phyloP scores from a whole-genome alignment of 2,888 invertebrate genomes.

The Lathronympha strigana region DNA sequence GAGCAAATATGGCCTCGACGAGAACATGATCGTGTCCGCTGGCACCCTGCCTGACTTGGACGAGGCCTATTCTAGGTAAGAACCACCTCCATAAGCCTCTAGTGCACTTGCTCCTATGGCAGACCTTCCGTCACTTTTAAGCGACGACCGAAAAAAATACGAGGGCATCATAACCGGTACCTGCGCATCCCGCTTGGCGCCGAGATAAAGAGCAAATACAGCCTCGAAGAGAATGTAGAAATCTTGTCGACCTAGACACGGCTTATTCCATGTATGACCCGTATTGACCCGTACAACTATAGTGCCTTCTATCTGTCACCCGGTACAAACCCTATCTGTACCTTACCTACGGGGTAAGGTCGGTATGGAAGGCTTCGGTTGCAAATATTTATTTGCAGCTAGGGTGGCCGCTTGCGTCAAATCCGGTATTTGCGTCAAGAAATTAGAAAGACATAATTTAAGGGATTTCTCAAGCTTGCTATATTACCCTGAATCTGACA shows the following conservation, averaged over 20 bases:
- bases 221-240: slow-evolving; percentile 90
- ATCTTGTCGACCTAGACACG: slow-evolving; percentile 92
- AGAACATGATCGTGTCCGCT: slow-evolving; percentile 92
- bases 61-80: slow-evolving; percentile 90
- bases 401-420: slow-evolving; percentile 1
- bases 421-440: slow-evolving; percentile 2
- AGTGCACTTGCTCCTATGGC: slow-evolving; percentile 93
- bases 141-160: slow-evolving; percentile 87
- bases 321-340: not conserved
- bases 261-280: slow-evolving; percentile 13
- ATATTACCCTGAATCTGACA: no score
- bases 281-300: no score
- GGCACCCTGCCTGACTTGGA: slow-evolving; percentile 95
- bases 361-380: not conserved
- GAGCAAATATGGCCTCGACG: slow-evolving; percentile 87
- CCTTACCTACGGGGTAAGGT: no score
- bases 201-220: slow-evolving; percentile 87
- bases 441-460: slow-evolving; percentile 1
- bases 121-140: slow-evolving; percentile 94
- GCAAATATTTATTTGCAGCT: not conserved
- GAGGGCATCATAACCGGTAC: slow-evolving; percentile 59
- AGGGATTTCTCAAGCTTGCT: not conserved
- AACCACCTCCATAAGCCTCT: slow-evolving; percentile 68
- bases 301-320: no score
- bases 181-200: slow-evolving; percentile 89